phyloP scores from a whole-genome alignment of 2,888 invertebrate genomes.

The Tinea trinotella region DNA sequence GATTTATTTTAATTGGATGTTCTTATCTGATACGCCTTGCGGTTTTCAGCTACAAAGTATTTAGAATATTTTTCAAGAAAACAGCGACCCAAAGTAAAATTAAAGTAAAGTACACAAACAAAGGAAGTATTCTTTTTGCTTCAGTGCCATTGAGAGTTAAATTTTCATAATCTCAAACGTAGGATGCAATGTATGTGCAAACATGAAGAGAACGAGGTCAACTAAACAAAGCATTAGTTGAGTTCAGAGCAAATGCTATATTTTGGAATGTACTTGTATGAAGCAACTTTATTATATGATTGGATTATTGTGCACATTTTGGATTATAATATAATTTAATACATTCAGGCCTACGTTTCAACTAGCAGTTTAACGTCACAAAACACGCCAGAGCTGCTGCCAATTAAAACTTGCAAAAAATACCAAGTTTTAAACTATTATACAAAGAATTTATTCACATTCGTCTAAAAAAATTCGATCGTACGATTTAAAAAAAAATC shows the following conservation, averaged over 20 bases:
- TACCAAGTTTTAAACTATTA: not conserved
- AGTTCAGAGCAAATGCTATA: not conserved
- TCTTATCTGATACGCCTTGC: constrained; percentile 16
- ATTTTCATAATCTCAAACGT: not conserved
- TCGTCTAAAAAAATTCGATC: not conserved
- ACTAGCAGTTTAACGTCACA: not conserved
- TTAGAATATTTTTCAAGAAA: constrained; percentile 4
- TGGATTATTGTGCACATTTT: too few species aligned
- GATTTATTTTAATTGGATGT: constrained; percentile 18
- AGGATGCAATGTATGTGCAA: not conserved
- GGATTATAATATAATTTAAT: too few species aligned
- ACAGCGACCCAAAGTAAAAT: not conserved
- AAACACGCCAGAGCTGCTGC: not conserved
- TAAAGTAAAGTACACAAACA: constrained; percentile 7
- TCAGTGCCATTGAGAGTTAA: not conserved
- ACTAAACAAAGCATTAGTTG: not conserved
- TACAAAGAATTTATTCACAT: not conserved
- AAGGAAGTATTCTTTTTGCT: constrained; percentile 1
- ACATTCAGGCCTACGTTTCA: too few species aligned
- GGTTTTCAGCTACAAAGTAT: constrained; percentile 4
- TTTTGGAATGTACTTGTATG: not conserved
- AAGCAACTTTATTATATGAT: too few species aligned
- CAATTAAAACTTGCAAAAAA: not conserved
- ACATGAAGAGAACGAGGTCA: not conserved
- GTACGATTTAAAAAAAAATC: not conserved